Base-by-base conservation (phyloP, 2,113 vertebrate species). In the Paramisgurnus dabryanus region DNA sequence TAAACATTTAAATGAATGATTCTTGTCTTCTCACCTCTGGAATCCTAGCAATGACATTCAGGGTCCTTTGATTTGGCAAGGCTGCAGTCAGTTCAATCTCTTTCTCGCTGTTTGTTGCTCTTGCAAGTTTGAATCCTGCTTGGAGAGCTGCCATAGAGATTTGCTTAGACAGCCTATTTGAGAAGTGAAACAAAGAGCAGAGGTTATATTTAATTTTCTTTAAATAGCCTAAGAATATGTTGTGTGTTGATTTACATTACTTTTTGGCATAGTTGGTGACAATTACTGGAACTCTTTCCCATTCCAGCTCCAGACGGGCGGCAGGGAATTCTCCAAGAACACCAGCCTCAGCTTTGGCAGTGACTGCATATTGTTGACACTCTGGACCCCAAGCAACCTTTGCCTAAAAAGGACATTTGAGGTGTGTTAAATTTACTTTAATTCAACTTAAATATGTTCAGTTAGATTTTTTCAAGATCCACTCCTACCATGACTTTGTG, bases 401-500 rank as follows among this genome's bases (percentile, higher is more conserved):
- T 76, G 87, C 86, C 91, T 95, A 53, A 73, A 70, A n/a, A 57
- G 71, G 5, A 43, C 1, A n/a, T 10, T 49, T 50, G 3, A 15
- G 17, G 12, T 64, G 17, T 61, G 58, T 76, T 15, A 4, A 34
- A 9, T 47, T 47, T 47, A 10, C 45, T 47, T 47, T 13, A 17
- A 18, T 5, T 53, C 5, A 53, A 10, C 13, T 12, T 6, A 64
- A 63, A 15, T 18, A 1, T 6, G 17, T n/a, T 18, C 15, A 40
- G 5, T 12, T 4, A 2, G 40, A 40, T 69, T 1, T 50, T 39
- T 22, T 45, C 1, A 53, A 8, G 63, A 53, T 76, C 9, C 4
- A 40, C 4, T 71, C 89, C 92, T 92, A 97, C 95, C 91, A 13
- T 84, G 45, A 90, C 69, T 87, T 95, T 95, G 86, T 95, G 90